Percentiles rank a stretch among this genome's conserved stretches.
Conservation (phyloP, 1,140 invertebrate genomes). For the Drosophila teissieri region DNA sequence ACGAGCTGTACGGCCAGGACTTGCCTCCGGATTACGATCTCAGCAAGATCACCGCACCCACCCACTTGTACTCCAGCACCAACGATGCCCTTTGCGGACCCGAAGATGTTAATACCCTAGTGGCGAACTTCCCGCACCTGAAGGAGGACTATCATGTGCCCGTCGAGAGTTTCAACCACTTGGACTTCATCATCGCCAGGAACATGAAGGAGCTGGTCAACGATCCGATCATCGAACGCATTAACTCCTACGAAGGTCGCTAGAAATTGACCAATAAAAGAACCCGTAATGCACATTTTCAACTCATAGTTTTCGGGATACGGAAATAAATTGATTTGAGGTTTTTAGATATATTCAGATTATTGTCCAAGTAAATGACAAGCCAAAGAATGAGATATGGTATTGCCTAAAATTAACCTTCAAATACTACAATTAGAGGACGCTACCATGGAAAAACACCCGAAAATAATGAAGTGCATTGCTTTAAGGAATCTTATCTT, state of each 20-base stretch:
- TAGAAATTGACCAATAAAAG: constrained; percentile 20
- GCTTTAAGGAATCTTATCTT: constrained; percentile 7
- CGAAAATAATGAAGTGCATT: constrained; percentile 9
- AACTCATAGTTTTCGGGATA: neutral
- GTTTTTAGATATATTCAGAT: neutral
- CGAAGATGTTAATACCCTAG: constrained; percentile 86
- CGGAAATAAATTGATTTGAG: neutral
- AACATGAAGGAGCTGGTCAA: constrained; percentile 87
- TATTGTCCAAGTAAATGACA: neutral
- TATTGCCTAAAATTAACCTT: neutral
- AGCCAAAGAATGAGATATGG: neutral
- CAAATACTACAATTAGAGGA: neutral
- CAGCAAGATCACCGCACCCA: constrained; percentile 87
- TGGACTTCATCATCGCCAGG: constrained; percentile 89
- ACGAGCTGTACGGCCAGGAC: constrained; percentile 83
- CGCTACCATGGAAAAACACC: neutral
- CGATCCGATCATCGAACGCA: constrained; percentile 69
- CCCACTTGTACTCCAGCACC: constrained; percentile 86
- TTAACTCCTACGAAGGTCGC: constrained; percentile 53
- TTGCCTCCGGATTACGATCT: constrained; percentile 86
- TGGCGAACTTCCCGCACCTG: constrained; percentile 42
- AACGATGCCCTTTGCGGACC: constrained; percentile 86
- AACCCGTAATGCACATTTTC: constrained; percentile 1
- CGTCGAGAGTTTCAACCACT: constrained; percentile 88
- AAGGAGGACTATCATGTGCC: constrained; percentile 85